Evolutionary conservation across 1,140 invertebrate species (phyloP).

Genomic region (Solenopsis invicta): DNA sequence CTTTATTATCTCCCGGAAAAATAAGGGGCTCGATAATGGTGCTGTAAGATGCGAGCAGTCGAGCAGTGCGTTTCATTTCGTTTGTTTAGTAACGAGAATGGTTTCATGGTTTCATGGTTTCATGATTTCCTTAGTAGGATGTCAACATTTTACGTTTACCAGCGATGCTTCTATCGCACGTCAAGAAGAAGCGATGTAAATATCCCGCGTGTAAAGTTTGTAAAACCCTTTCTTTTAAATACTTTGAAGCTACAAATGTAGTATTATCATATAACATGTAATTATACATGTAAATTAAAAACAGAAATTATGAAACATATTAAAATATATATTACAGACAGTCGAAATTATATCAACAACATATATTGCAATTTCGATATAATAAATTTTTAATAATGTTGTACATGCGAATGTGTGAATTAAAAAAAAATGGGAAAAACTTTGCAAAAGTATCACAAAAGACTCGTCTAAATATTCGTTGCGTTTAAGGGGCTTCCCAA

Average conservation of each 20-base stretch:
- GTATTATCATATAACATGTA: constrained; percentile 11
- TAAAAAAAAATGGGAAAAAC: not conserved
- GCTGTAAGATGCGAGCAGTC: not conserved
- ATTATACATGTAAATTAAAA: constrained; percentile 1
- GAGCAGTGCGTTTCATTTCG: not conserved
- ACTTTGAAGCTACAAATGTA: not conserved
- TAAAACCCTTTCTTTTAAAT: not conserved
- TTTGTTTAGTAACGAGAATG: constrained; percentile 24
- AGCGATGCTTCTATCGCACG: not conserved
- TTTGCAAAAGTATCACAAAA: not conserved
- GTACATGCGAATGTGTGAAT: not conserved
- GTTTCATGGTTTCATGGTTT: not conserved
- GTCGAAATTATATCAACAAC: not conserved
- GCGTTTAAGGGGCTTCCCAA: constrained; percentile 31
- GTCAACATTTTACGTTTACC: constrained; percentile 5
- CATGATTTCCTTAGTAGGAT: not conserved
- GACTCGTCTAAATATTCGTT: not conserved
- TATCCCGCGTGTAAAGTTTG: not conserved
- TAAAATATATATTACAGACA: not conserved
- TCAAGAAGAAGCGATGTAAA: not conserved
- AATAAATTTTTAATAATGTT: not conserved
- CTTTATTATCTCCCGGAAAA: constrained; percentile 46
- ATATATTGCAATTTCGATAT: not conserved
- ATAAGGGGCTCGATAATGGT: constrained; percentile 13
- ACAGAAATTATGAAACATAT: not conserved